Conservation (phyloP, 1,140 invertebrate species). For the Drosophila watanabei region DNA sequence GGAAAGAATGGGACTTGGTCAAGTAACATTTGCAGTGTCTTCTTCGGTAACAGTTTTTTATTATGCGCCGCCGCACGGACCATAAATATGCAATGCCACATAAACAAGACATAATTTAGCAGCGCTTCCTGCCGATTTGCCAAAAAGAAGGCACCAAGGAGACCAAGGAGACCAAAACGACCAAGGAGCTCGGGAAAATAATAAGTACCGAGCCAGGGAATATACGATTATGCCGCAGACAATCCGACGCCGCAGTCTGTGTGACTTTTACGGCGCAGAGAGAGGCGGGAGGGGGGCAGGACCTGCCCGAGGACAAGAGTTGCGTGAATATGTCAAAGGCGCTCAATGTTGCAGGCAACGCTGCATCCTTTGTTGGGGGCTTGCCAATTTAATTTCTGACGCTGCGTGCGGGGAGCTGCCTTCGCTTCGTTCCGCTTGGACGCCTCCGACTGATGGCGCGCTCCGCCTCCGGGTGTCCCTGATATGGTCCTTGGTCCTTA, state of each 20-base stretch:
- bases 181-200: conserved; percentile 50
- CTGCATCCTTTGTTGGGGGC: conserved; percentile 68
- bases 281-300: conserved; percentile 12
- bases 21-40: conserved; percentile 77
- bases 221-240: conserved; percentile 84
- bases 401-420: conserved; percentile 71
- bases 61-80: conserved; percentile 62
- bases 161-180: background rate
- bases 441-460: conserved; percentile 72
- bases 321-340: conserved; percentile 83
- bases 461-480: conserved; percentile 24
- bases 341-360: conserved; percentile 78
- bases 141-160: conserved; percentile 71
- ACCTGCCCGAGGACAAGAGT: conserved; percentile 57
- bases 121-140: conserved; percentile 80
- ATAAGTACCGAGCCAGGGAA: conserved; percentile 73
- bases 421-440: conserved; percentile 82
- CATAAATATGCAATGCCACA: conserved; percentile 82
- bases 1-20: conserved; percentile 62
- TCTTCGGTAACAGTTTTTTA: conserved; percentile 74
- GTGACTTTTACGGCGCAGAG: conserved; percentile 8
- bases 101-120: conserved; percentile 85
- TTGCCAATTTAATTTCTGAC: conserved; percentile 84
- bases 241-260: conserved; percentile 61
- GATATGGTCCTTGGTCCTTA: conserved; percentile 20